Base-by-base conservation (phyloP, 2,888 invertebrate species). In the Patella pellucida region DNA sequence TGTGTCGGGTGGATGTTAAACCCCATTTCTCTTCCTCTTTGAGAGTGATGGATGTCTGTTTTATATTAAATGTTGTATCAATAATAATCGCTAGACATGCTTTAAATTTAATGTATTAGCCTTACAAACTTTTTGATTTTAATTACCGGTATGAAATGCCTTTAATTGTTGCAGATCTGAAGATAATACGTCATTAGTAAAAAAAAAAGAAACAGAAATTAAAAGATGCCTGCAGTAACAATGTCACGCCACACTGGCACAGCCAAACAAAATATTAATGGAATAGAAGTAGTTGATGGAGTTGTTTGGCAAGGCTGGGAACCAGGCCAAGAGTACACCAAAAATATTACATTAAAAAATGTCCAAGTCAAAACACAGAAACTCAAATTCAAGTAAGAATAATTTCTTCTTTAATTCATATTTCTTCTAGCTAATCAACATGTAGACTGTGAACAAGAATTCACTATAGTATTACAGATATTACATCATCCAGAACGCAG, bases 241-340 rank as follows among this genome's bases (percentile, higher is more conserved):
- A 23, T 23, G 19, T 62, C 23, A 62, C 41, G 41, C 41, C 23
- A 62, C 9, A 19, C 19, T 74, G 78, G n/a, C 72, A 76, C 19
- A 70, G 54, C 52, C 80, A 80, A 70, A 79, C 80, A 62, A 1
- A 82, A 82, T 73, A 72, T 81, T 31, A 80, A 81, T 76, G 91
- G 91, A 16, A 85, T 91, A 71, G 90, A 91, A 79, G 89, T 89
- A 3, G 81, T 80, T 1, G 79, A 84, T 14, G 82, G 84, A 68
- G 78, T 91, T 41, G 83, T 85, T 5, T 91, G 88, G 88, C 87
- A 87, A 73, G 88, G 87, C 54, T 91, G 91, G 91, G 88, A 89
- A 72, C 89, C 89, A 16, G 91, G 91, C 9, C 82, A 85, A 77
- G 90, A 91, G 76, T 90, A 90, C 80, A 90, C 88, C 31, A 89